Percentiles rank a stretch among this genome's conserved stretches.
These are phyloP conservation scores for Hemibagrus guttatus DNA, from an alignment of 2,797 vertebrate genomes.

Conservation along the genomic window DNA sequence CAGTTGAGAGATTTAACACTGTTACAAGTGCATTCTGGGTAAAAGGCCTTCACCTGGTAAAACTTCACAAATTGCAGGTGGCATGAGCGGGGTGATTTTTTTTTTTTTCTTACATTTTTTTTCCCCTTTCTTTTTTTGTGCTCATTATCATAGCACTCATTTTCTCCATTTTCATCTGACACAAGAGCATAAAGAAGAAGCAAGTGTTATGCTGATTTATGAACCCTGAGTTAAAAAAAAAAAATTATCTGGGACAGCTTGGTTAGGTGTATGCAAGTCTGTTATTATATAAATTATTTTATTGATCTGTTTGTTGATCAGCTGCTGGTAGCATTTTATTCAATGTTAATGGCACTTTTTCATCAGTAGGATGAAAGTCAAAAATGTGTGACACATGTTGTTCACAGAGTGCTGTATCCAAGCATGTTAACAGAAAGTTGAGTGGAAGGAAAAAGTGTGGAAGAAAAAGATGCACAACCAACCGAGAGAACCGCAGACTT, in stretches of 20 bases:
- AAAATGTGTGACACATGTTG: too few relatives aligned
- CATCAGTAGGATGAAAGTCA: conserved; percentile 73
- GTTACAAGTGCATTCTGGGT: conserved; percentile 5
- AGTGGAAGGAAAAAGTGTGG: too few relatives aligned
- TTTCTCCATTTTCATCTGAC: conserved; percentile 87
- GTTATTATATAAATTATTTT: too few relatives aligned
- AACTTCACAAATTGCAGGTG: conserved; percentile 92
- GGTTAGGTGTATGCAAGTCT: background rate
- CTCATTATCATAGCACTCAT: conserved; percentile 89
- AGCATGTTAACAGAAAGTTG: too few relatives aligned
- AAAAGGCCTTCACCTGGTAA: conserved; percentile 61
- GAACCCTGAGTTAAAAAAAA: too few relatives aligned
- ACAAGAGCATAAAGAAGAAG: conserved; percentile 97
- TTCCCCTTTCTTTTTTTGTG: conserved; percentile 76
- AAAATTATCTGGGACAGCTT: too few relatives aligned
- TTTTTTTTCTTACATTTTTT: too few relatives aligned
- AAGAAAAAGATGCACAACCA: too few relatives aligned
- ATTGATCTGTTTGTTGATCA: conserved; percentile 54
- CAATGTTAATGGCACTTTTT: background rate
- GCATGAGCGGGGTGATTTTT: conserved; percentile 86
- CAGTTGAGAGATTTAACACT: background rate
- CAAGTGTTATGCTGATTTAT: conserved; percentile 76
- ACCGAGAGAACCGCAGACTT: too few relatives aligned
- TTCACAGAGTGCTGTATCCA: too few relatives aligned
- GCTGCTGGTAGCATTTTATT: conserved; percentile 75